Evolutionary conservation across 2,888 invertebrate species (phyloP).

Genomic region (Hirtodrosophila cameraria): DNA sequence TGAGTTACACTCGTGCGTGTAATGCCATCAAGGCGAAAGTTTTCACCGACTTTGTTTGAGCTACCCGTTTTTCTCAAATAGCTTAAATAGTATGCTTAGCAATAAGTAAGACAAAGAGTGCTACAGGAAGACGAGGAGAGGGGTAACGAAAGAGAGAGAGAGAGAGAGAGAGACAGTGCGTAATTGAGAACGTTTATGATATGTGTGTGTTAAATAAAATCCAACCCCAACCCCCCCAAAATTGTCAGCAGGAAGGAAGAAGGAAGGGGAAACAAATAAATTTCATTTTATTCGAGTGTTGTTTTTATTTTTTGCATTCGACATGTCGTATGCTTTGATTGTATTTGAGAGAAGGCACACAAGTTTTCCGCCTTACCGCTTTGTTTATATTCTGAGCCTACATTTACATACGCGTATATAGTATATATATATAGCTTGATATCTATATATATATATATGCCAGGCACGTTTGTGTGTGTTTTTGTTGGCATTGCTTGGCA

Average conservation of each 20-base stretch:
- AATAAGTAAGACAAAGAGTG: conserved; percentile 8
- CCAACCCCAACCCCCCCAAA: conserved; percentile 17
- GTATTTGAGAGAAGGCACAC: conserved; percentile 61
- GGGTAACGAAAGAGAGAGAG: too few relatives aligned
- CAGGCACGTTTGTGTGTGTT: conserved; percentile 29
- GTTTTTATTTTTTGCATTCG: conserved; percentile 51
- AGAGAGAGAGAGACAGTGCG: not conserved
- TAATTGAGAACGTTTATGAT: conserved; percentile 21
- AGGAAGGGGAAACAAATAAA: conserved; percentile 66
- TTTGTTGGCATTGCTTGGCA: conserved; percentile 39
- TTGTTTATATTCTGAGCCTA: conserved; percentile 41
- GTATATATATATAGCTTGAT: too few relatives aligned
- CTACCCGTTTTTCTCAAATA: conserved; percentile 21
- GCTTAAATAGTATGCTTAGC: conserved; percentile 44
- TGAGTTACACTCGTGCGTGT: conserved; percentile 19
- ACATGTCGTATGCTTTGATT: conserved; percentile 57
- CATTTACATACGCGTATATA: conserved; percentile 55
- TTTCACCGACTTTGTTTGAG: conserved; percentile 32
- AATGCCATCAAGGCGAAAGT: conserved; percentile 34
- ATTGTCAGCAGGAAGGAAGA: conserved; percentile 35
- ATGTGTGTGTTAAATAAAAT: conserved; percentile 25
- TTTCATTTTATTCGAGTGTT: conserved; percentile 68
- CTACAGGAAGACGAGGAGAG: not conserved
- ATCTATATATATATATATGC: conserved; percentile 36
- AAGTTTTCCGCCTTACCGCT: conserved; percentile 73